These are phyloP conservation scores for Nebria salina DNA, from an alignment of 2,888 invertebrate species.

Conservation along the genomic window DNA sequence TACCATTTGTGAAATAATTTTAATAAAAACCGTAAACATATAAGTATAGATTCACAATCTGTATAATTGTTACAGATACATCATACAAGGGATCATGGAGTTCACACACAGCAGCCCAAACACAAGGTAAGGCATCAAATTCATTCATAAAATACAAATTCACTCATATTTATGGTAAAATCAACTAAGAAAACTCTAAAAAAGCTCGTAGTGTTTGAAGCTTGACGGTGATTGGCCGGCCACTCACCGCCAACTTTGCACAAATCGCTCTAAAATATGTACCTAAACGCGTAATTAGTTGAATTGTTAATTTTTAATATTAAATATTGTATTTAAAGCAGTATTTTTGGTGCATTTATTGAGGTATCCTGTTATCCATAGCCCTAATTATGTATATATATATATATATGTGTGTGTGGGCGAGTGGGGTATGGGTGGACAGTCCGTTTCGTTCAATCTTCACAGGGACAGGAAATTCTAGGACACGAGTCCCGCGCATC, in stretches of 20 bases:
- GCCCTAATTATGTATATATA: neutral
- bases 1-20: too few relatives aligned
- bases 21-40: neutral
- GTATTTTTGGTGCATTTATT: conserved; percentile 19
- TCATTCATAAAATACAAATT: too few relatives aligned
- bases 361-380: neutral
- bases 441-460: conserved; percentile 45
- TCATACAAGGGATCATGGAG: conserved; percentile 90
- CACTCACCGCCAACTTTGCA: too few relatives aligned
- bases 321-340: too few relatives aligned
- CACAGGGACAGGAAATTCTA: conserved; percentile 54
- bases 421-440: neutral
- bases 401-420: neutral
- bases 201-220: too few relatives aligned
- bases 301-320: too few relatives aligned
- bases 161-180: too few relatives aligned
- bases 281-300: too few relatives aligned
- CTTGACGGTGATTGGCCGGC: too few relatives aligned
- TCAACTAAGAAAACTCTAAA: too few relatives aligned
- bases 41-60: neutral
- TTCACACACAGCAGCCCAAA: conserved; percentile 78
- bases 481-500: conserved; percentile 54
- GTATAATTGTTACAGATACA: conserved; percentile 72
- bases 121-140: conserved; percentile 73
- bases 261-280: too few relatives aligned